These are phyloP conservation scores for Notolepis coatsorum DNA, from an alignment of 2,797 vertebrate genomes.

Conservation along the genomic window DNA sequence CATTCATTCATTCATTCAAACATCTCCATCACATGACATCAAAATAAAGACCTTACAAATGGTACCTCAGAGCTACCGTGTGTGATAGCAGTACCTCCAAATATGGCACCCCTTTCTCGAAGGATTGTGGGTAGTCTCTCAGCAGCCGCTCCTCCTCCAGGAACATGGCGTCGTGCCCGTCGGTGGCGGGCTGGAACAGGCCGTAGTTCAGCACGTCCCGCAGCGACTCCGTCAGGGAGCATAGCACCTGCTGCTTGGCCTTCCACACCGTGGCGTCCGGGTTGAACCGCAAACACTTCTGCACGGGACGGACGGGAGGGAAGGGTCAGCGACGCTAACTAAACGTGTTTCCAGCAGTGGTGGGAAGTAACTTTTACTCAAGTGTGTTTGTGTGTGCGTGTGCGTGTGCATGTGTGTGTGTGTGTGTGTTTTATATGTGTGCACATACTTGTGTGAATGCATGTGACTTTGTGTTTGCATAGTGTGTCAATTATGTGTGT, in stretches of 20 bases:
- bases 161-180: slow-evolving; percentile 93
- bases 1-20: no score
- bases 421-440: no score
- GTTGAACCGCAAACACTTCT: slow-evolving; percentile 96
- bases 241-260: slow-evolving; percentile 95
- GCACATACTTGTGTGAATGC: no score
- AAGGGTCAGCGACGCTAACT: not conserved
- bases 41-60: slow-evolving; percentile 15
- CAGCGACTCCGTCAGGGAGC: slow-evolving; percentile 92
- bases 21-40: no score
- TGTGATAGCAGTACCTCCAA: slow-evolving; percentile 84
- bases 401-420: no score
- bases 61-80: no score
- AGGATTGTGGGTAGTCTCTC: slow-evolving; percentile 93
- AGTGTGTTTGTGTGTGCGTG: no score
- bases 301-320: slow-evolving; percentile 21
- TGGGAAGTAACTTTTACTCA: no score
- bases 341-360: no score
- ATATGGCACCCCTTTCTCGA: slow-evolving; percentile 95
- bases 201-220: slow-evolving; percentile 95
- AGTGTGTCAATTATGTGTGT: no score
- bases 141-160: slow-evolving; percentile 94
- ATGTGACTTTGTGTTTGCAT: no score
- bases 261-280: slow-evolving; percentile 94
- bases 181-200: slow-evolving; percentile 94